These are phyloP conservation scores for Erinaceus europaeus DNA, from an alignment of 2,113 vertebrate genomes.

Conservation along the genomic window DNA sequence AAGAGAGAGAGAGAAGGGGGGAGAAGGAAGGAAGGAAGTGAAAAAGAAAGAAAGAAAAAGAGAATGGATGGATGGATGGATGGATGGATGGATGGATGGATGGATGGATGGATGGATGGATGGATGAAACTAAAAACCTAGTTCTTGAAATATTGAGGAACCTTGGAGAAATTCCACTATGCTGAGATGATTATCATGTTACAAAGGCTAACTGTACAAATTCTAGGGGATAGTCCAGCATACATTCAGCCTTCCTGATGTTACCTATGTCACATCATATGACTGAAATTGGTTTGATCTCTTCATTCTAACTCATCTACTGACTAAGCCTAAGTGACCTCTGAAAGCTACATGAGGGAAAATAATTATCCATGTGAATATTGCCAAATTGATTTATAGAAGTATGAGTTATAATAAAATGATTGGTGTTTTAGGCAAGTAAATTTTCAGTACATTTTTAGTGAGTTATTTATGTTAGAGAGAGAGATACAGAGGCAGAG, in stretches of 20 bases:
- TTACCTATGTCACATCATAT: background rate
- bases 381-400: background rate
- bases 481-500: no score
- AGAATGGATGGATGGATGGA: no score
- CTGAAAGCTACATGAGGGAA: background rate
- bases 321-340: background rate
- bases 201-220: background rate
- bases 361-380: background rate
- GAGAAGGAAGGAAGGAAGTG: no score
- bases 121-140: background rate
- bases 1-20: no score
- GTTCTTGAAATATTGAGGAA: background rate
- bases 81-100: no score
- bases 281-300: background rate
- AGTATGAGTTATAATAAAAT: background rate
- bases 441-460: background rate
- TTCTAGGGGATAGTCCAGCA: background rate
- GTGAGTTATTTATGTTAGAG: no score
- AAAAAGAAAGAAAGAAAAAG: background rate
- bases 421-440: background rate
- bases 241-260: background rate
- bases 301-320: background rate
- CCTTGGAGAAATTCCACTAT: background rate
- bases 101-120: no score
- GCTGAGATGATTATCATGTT: background rate